A percentile compares a stretch with the other conserved stretches of the same genome.
Evolutionary conservation across 2,113 vertebrate genomes (phyloP).

Genomic region (Ammospiza caudacuta): DNA sequence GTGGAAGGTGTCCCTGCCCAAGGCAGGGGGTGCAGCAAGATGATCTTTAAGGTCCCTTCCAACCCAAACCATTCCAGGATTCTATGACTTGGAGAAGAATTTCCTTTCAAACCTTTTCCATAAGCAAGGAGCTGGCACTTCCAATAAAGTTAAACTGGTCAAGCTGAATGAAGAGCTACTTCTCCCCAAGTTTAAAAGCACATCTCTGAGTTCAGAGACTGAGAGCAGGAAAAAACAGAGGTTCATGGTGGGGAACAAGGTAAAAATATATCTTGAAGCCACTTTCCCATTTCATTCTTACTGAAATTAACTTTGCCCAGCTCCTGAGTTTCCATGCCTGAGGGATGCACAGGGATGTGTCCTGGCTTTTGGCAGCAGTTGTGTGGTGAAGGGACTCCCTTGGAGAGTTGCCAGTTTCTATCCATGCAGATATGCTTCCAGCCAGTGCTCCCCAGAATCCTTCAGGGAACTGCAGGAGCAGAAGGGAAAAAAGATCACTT

Average conservation of each 20-base stretch:
- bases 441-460: conserved; percentile 62
- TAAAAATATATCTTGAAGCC: not conserved
- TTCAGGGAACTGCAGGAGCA: conserved; percentile 48
- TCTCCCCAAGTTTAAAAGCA: not conserved
- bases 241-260: not conserved
- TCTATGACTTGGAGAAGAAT: not conserved
- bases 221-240: not conserved
- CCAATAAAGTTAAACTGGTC: not conserved
- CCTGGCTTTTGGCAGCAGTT: not conserved
- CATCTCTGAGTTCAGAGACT: not conserved
- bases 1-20: not conserved
- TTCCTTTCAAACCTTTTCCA: not conserved
- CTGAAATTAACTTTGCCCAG: conserved; percentile 28
- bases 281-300: not conserved
- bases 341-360: not conserved
- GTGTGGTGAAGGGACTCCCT: not conserved
- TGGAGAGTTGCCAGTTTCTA: not conserved
- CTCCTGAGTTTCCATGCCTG: not conserved
- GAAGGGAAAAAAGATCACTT: not conserved
- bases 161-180: not conserved
- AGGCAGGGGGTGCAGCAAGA: fast-evolving
- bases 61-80: not conserved
- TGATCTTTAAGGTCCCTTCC: not conserved
- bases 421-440: conserved; percentile 46
- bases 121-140: not conserved